Evolutionary conservation across 2,888 invertebrate genomes (phyloP), one percentile per base, ranked within the genome.

Genomic region (Oegoconia quadripuncta): DNA sequence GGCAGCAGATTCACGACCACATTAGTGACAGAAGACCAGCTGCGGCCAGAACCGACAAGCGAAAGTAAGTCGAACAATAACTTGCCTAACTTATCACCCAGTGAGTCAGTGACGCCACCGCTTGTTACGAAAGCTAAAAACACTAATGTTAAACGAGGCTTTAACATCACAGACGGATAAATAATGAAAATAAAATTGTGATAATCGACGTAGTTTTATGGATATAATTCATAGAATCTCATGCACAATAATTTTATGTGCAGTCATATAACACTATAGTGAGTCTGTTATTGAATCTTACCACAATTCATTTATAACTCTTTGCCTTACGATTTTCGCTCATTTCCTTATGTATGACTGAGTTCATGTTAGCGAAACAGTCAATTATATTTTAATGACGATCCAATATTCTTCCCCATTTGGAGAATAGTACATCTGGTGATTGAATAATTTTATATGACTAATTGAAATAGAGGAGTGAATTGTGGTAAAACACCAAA

Each of bases 1-100:
- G 64, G 67, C 32, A 84, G 74, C 56, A 65, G 87, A 44, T 87
- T 87, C 46, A 87, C 73, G 22, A 87, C 84, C 1, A 87, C 84
- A 0, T 48, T 80, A 34, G 84, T 87, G 3, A 56, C 71, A 0
- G 84, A 86, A 37, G 76, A 83, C 20, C 46, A 52, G 29, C 52
- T 75, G 14, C 58, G 55, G 37, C 64, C 77, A 1, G 58, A 63
- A 44, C 56, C 74, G 0, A 65, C 77, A 7, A 52, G 44, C 27
- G 78, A 79, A 16, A 57, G 55, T 49, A 64, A 62, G 48, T 52
- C 66, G 0, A 67, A 63, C 34, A 70, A 62, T 49, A 70, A 62
- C 37, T 37, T 50, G 34, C 41, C 58, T 22, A 47, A 53, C 25
- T 14, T 41, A 27, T 41, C 47, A 0, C 37, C 45, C 3, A 47